Conservation (phyloP, 2,113 vertebrate genomes). For the Pteruthius melanotis region DNA sequence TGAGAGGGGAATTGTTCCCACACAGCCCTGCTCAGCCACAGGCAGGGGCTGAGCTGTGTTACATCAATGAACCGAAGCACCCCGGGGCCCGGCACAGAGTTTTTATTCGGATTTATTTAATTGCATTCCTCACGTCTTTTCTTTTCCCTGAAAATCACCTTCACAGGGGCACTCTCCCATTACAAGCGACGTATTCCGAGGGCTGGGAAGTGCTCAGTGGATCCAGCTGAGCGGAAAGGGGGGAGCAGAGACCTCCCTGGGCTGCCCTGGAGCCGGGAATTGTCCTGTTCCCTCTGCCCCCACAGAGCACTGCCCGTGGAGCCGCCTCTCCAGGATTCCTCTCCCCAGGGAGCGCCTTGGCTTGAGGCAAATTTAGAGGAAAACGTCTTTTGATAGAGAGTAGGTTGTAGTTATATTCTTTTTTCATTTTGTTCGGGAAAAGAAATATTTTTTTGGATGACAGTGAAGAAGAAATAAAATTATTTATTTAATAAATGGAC, state of each 20-base stretch:
- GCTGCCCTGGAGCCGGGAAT: too few relatives aligned
- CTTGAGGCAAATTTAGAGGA: too few relatives aligned
- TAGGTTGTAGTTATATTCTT: too few relatives aligned
- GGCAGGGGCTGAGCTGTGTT: not conserved
- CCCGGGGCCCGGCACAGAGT: not conserved
- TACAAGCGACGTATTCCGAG: not conserved
- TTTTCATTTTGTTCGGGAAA: too few relatives aligned
- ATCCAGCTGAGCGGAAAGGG: not conserved
- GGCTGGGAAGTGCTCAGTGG: not conserved
- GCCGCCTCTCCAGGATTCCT: not conserved
- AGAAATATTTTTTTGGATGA: too few relatives aligned
- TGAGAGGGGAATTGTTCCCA: not conserved
- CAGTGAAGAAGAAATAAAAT: too few relatives aligned
- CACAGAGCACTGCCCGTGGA: not conserved
- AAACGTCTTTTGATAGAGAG: too few relatives aligned
- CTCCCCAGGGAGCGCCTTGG: not conserved
- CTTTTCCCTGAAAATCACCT: not conserved
- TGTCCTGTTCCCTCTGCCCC: not conserved
- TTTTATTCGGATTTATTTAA: constrained; percentile 2
- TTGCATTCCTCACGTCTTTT: not conserved
- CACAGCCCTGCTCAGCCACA: not conserved
- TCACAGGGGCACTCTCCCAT: not conserved
- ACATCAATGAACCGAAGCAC: not conserved
- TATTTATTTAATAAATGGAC: too few relatives aligned
- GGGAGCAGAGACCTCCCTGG: rapidly evolving